Conservation (phyloP, 2,888 invertebrate genomes). For the Adineta ricciae region DNA sequence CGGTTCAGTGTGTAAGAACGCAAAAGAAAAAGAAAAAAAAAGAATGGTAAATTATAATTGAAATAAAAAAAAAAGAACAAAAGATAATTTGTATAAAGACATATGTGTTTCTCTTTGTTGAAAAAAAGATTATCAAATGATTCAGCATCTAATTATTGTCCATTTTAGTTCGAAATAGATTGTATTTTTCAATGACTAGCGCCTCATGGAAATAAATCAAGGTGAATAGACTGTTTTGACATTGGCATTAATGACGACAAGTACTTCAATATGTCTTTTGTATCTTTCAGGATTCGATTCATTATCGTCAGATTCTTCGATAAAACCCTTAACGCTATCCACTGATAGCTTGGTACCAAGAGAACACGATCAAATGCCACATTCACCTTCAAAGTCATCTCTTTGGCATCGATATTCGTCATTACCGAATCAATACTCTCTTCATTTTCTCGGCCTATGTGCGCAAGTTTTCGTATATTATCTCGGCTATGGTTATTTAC, state of each 20-base stretch:
- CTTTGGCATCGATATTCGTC: background rate
- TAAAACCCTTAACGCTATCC: background rate
- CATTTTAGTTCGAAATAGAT: background rate
- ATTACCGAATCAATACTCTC: background rate
- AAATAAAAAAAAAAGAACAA: background rate
- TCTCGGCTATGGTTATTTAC: background rate
- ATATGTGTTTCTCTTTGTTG: background rate
- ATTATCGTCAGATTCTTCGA: background rate
- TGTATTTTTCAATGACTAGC: background rate
- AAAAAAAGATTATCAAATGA: background rate
- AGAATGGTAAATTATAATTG: background rate
- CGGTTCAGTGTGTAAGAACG: background rate
- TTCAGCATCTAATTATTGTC: background rate
- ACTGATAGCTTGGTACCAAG: background rate
- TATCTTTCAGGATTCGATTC: background rate
- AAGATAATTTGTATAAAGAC: background rate
- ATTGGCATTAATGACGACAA: background rate
- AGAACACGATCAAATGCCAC: background rate
- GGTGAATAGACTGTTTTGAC: background rate
- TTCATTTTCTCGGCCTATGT: background rate
- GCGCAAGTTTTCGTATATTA: background rate
- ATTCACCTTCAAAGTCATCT: background rate
- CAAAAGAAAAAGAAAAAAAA: background rate
- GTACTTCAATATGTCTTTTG: background rate
- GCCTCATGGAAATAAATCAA: background rate